A percentile compares a stretch with the other conserved stretches of the same genome.
Conservation (phyloP, 30 jellyfish, hydroid and myxozoan species). For the Kudoa iwatai region DNA sequence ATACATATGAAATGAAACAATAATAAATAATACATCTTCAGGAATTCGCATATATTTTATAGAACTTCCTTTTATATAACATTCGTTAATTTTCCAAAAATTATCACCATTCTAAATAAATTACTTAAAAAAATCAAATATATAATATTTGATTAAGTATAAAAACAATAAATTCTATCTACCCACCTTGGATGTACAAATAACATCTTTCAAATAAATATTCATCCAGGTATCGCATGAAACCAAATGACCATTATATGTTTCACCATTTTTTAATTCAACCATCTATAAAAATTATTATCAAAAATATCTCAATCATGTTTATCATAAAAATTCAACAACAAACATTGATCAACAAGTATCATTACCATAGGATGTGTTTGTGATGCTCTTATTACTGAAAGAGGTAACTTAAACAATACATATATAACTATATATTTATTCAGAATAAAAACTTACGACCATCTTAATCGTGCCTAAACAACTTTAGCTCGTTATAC, state of each 20-base stretch:
- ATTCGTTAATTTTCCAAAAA: constrained; percentile 77
- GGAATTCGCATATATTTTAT: constrained; percentile 60
- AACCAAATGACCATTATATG: constrained; percentile 65
- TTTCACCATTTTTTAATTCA: constrained; percentile 70
- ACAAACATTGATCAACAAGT: too few species aligned
- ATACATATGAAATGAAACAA: too few species aligned
- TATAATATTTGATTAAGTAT: too few species aligned
- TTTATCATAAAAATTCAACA: too few species aligned
- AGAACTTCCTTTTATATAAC: constrained; percentile 53
- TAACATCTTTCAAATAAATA: constrained; percentile 40
- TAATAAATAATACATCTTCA: constrained; percentile 75
- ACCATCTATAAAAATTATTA: constrained; percentile 10
- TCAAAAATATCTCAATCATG: too few species aligned
- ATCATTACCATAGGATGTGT: constrained; percentile 83
- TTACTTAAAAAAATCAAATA: too few species aligned
- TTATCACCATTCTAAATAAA: constrained; percentile 48
- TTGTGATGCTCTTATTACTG: constrained; percentile 39
- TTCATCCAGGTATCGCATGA: constrained; percentile 77
- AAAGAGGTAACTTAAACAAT: constrained; percentile 74
- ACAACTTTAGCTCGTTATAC: too few species aligned
- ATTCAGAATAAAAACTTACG: too few species aligned
- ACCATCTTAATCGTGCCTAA: too few species aligned
- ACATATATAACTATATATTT: too few species aligned
- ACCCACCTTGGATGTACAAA: constrained; percentile 94
- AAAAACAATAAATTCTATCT: too few species aligned